These are phyloP conservation scores for Laticauda colubrina DNA, from an alignment of 2,113 vertebrate species.

Conservation along the genomic window DNA sequence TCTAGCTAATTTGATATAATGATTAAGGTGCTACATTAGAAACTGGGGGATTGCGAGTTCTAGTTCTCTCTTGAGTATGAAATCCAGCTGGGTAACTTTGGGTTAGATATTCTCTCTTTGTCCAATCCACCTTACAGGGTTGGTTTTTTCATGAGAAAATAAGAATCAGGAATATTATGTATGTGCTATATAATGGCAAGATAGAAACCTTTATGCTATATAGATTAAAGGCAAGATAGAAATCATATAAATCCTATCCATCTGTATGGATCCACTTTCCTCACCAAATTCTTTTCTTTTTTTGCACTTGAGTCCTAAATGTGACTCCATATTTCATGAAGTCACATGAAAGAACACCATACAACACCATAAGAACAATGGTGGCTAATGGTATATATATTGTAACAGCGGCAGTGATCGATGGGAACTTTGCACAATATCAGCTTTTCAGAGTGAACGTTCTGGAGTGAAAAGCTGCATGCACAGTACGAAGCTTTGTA, in stretches of 20 bases:
- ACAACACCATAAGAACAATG: constrained; percentile 75
- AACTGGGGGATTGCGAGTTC: neutral
- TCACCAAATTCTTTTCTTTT: constrained; percentile 15
- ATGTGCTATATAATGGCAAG: neutral
- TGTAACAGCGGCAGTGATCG: constrained; percentile 72
- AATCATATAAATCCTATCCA: neutral
- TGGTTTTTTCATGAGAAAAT: neutral
- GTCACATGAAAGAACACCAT: no score
- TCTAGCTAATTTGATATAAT: neutral
- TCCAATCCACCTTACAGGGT: neutral
- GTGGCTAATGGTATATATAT: constrained; percentile 78
- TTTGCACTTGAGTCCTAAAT: constrained; percentile 60
- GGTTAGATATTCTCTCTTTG: neutral
- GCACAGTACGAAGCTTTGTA: constrained; percentile 70
- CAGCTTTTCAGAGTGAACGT: constrained; percentile 77
- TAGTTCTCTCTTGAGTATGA: neutral
- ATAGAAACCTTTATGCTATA: neutral
- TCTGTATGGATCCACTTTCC: neutral
- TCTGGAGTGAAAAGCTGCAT: constrained; percentile 58
- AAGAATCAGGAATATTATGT: neutral
- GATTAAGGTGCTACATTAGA: neutral
- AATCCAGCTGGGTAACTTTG: neutral
- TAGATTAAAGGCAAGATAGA: neutral
- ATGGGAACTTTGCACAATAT: constrained; percentile 81
- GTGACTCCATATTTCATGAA: constrained; percentile 65